Evolutionary conservation across 2,888 invertebrate genomes (phyloP).

Genomic region (Orthosia incerta): DNA sequence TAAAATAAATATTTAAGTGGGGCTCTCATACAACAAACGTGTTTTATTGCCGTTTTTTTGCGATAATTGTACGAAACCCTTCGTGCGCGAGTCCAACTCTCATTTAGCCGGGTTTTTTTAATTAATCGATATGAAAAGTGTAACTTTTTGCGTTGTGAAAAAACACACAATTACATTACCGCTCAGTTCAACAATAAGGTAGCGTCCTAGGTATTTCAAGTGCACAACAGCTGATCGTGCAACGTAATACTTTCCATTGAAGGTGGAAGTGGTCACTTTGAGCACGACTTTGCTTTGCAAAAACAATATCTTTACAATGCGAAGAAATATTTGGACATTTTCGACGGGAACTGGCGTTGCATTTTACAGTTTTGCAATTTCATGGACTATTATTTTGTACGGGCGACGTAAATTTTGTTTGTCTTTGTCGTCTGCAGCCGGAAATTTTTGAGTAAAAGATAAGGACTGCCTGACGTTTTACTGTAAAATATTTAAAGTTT

Average conservation of each 20-base stretch:
- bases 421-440: constrained; percentile 46
- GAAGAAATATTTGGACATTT: constrained; percentile 71
- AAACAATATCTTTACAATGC: constrained; percentile 71
- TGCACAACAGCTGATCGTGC: constrained; percentile 80
- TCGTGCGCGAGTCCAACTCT: too few species aligned
- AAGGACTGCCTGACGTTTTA: not conserved
- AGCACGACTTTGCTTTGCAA: constrained; percentile 72
- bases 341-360: constrained; percentile 62
- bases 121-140: too few species aligned
- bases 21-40: too few species aligned
- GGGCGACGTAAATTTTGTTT: constrained; percentile 46
- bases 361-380: constrained; percentile 65
- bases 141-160: too few species aligned
- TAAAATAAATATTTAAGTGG: too few species aligned
- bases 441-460: constrained; percentile 37
- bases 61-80: too few species aligned
- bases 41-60: too few species aligned
- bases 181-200: constrained; percentile 52
- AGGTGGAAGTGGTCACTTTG: constrained; percentile 80
- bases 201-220: constrained; percentile 72
- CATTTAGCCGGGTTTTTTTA: too few species aligned
- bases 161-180: constrained; percentile 23
- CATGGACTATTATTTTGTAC: constrained; percentile 61
- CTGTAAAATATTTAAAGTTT: not conserved
- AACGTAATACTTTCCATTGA: constrained; percentile 81